phyloP scores from a whole-genome alignment of 2,797 vertebrate genomes.

The Melanotaenia maccullochi region DNA sequence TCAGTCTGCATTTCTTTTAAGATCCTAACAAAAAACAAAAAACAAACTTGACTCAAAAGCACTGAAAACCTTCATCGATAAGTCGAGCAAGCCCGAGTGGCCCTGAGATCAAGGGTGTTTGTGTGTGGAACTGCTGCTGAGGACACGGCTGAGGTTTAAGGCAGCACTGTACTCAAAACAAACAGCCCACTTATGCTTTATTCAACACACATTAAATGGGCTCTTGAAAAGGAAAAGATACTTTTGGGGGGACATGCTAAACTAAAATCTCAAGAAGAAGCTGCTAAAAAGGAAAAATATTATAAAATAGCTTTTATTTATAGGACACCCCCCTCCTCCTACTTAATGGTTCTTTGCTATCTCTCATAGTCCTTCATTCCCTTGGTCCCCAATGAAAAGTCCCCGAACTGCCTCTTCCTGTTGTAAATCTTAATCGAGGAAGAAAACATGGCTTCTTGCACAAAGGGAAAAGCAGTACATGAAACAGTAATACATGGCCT shows the following conservation, averaged over 20 bases:
- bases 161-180: constrained; percentile 58
- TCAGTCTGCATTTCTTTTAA: constrained; percentile 16
- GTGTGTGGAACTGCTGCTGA: constrained; percentile 43
- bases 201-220: constrained; percentile 25
- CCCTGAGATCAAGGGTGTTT: constrained; percentile 50
- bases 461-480: constrained; percentile 49
- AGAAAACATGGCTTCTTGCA: constrained; percentile 41
- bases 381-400: constrained; percentile 49
- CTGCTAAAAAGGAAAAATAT: background rate
- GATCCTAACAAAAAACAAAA: constrained; percentile 1
- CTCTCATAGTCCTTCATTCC: constrained; percentile 39
- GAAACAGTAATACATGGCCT: constrained; percentile 64
- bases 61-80: background rate
- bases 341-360: constrained; percentile 39
- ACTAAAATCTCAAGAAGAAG: background rate
- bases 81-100: constrained; percentile 26
- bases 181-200: constrained; percentile 51
- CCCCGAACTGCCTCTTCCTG: constrained; percentile 68
- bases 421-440: constrained; percentile 76
- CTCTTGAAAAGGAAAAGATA: constrained; percentile 32
- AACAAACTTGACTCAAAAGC: no score
- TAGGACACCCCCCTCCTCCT: background rate
- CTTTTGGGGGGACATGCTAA: constrained; percentile 20
- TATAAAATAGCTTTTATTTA: background rate
- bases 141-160: constrained; percentile 61